Base-by-base conservation (phyloP, 2,797 vertebrate species). In the Microctenopoma stevenorrisi region DNA sequence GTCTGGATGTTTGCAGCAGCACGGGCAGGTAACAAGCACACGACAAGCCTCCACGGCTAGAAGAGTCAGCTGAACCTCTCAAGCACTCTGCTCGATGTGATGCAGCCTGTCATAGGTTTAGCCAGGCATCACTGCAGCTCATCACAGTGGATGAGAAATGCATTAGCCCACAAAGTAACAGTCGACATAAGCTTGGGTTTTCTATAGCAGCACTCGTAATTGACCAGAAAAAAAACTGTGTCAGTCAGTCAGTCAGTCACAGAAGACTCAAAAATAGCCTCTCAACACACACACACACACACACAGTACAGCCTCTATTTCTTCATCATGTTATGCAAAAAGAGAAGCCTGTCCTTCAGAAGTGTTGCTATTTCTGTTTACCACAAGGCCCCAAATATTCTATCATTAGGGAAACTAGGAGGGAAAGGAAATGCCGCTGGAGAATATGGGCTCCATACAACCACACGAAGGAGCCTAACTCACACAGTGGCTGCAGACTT, bases 361-460 rank as follows among this genome's bases (percentile, higher is more conserved):
- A 88, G 79, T 84, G 85, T 78, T 90, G 77, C 89, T 92, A 91
- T 92, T 94, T 91, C 84, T 90, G 86, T 87, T 86, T 72, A 88
- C 87, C 84, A 77, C 86, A 81, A 76, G 72, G 58, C 74, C 73
- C 79, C 60, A 81, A 91, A 90, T 88, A 91, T 84, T 81, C 81
- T 83, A 72, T 79, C 84, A 84, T 88, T 86, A 88, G 78, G 73
- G 67, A 78, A 83, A 82, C 82, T 71, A 57, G 82, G 85, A 81
- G 74, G 77, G 77, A 63, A 76, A 86, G 85, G 74, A 85, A 88
- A 90, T 79, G 74, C 73, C 79, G 72, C 42, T 30, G 56, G 59
- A 65, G 56, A 78, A 59, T 76, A 79, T 68, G 69, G 76, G 76
- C 66, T 72, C 58, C 58, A 61, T 50, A 53, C 43, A 70, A 72